These are phyloP conservation scores for Channa striata DNA, from an alignment of 2,797 vertebrate genomes.

Conservation along the genomic window DNA sequence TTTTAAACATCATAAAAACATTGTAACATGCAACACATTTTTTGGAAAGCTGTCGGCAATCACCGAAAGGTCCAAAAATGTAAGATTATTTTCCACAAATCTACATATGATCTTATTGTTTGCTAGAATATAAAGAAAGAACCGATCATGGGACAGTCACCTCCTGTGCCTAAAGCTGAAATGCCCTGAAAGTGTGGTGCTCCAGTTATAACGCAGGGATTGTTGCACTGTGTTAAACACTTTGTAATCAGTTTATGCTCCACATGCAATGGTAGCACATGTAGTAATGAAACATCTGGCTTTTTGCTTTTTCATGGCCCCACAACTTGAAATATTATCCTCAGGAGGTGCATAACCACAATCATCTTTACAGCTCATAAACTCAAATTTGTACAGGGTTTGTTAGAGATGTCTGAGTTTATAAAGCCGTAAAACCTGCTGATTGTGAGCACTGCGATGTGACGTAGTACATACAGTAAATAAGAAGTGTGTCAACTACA, in stretches of 20 bases:
- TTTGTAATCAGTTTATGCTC: constrained; percentile 18
- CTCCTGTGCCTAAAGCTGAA: neutral
- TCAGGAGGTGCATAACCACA: neutral
- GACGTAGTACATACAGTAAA: constrained; percentile 24
- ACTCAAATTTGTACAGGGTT: neutral
- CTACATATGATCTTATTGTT: neutral
- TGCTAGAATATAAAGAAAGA: neutral
- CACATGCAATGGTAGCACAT: neutral
- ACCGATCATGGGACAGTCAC: neutral
- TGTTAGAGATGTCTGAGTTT: neutral
- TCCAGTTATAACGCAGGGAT: constrained; percentile 1
- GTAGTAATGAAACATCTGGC: neutral
- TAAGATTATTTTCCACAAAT: neutral
- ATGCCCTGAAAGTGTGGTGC: neutral
- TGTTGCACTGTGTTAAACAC: neutral
- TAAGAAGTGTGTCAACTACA: neutral
- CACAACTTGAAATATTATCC: neutral
- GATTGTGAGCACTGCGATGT: constrained; percentile 6
- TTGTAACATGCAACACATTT: too few species aligned
- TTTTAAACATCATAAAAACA: too few species aligned
- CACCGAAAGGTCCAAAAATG: too few species aligned
- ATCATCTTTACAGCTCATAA: neutral
- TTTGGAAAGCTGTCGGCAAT: too few species aligned
- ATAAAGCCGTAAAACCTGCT: neutral
- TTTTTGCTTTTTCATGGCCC: neutral